Conservation (phyloP, 2,888 invertebrate species). For the Platypus cylindrus region DNA sequence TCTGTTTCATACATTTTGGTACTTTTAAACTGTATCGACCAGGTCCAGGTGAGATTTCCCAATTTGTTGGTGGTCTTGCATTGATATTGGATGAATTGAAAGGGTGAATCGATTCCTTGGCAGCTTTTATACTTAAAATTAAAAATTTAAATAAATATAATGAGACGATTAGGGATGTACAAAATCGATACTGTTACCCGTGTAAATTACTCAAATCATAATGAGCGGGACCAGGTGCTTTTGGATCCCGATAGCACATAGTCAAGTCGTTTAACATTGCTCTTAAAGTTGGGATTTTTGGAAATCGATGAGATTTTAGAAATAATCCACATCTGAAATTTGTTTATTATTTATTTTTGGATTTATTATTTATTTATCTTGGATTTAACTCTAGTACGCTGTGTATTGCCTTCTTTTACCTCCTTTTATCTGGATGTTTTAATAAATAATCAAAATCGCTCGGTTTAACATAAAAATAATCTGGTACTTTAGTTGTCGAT, state of each 20-base stretch:
- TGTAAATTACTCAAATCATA: slow-evolving; percentile 24
- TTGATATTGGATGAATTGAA: slow-evolving; percentile 25
- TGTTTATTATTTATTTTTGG: background rate
- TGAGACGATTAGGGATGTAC: background rate
- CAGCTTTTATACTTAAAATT: slow-evolving; percentile 11
- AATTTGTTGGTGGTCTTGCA: slow-evolving; percentile 23
- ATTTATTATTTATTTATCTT: too few species aligned
- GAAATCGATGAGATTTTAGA: slow-evolving; percentile 26
- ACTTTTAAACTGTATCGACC: slow-evolving; percentile 27
- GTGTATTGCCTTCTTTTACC: slow-evolving; percentile 10
- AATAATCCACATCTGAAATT: slow-evolving; percentile 24
- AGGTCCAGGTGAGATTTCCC: slow-evolving; percentile 30
- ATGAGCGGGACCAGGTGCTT: slow-evolving; percentile 41
- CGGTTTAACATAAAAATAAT: slow-evolving; percentile 26
- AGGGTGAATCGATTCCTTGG: slow-evolving; percentile 16
- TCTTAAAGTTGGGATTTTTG: slow-evolving; percentile 34
- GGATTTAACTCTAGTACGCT: too few species aligned
- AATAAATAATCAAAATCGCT: slow-evolving; percentile 25
- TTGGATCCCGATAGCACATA: slow-evolving; percentile 37
- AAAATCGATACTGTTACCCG: slow-evolving; percentile 6
- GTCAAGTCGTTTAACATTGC: slow-evolving; percentile 38
- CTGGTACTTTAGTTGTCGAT: slow-evolving; percentile 19
- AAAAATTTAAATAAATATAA: background rate
- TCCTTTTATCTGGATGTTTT: slow-evolving; percentile 22
- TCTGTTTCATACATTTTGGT: slow-evolving; percentile 19